Percentiles rank a stretch among this genome's conserved stretches.
These are phyloP conservation scores for Pelodytes ibericus DNA, from an alignment of 2,797 vertebrate species.

Conservation along the genomic window DNA sequence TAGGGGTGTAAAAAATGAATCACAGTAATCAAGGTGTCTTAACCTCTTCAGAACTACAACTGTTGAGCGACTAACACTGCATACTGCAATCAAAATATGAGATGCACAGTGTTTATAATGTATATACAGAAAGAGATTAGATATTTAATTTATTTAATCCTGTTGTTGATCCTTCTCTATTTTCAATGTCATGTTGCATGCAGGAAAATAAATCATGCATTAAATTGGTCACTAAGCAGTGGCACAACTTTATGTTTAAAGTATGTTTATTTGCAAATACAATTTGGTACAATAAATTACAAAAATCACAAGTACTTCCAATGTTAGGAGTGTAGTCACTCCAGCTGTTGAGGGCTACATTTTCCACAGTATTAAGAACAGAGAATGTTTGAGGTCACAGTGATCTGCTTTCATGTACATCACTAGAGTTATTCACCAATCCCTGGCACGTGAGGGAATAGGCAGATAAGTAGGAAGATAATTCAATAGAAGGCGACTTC, in stretches of 20 bases:
- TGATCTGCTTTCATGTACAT: too few relatives aligned
- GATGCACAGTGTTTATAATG: conserved; percentile 22
- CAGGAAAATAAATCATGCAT: conserved; percentile 6
- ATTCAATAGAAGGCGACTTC: too few relatives aligned
- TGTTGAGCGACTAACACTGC: conserved; percentile 4
- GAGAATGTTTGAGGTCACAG: too few relatives aligned
- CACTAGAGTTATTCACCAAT: too few relatives aligned
- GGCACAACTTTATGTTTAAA: background rate
- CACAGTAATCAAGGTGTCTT: conserved; percentile 3
- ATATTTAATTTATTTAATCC: conserved; percentile 48
- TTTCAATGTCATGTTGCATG: background rate
- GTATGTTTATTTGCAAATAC: background rate
- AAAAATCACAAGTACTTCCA: too few relatives aligned
- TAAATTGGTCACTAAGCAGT: background rate
- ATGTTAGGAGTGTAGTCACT: too few relatives aligned
- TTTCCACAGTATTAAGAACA: too few relatives aligned
- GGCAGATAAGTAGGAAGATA: too few relatives aligned
- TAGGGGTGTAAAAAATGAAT: conserved; percentile 8
- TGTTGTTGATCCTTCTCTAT: conserved; percentile 27
- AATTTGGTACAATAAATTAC: too few relatives aligned
- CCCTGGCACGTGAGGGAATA: too few relatives aligned
- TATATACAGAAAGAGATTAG: conserved; percentile 29
- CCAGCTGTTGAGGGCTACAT: too few relatives aligned
- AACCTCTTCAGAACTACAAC: background rate
- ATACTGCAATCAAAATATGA: conserved; percentile 14